These are phyloP conservation scores for Tolmerus cingulatus DNA, from an alignment of 2,888 invertebrate species.

Conservation along the genomic window DNA sequence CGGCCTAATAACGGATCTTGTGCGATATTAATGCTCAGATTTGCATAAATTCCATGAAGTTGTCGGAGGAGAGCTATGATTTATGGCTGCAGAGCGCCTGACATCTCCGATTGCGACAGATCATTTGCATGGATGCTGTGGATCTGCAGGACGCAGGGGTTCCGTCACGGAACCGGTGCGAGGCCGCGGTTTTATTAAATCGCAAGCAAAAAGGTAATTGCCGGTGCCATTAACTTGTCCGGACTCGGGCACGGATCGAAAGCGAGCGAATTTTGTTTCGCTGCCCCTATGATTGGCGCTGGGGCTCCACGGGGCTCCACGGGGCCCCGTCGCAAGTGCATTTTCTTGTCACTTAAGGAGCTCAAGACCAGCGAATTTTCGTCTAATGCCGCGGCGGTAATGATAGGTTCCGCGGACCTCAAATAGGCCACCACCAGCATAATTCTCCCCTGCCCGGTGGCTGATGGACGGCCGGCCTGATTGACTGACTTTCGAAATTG, in stretches of 20 bases:
- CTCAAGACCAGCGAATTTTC: slow-evolving; percentile 22
- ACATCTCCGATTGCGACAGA: neutral
- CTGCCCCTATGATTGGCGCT: neutral
- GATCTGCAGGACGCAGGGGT: neutral
- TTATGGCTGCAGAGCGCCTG: neutral
- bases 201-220: slow-evolving; percentile 11
- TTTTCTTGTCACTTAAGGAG: slow-evolving; percentile 32
- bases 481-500: slow-evolving; percentile 53
- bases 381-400: slow-evolving; percentile 27
- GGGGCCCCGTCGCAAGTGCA: neutral
- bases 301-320: neutral
- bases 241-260: neutral
- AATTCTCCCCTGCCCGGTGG: slow-evolving; percentile 48
- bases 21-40: neutral
- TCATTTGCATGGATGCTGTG: neutral
- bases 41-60: slow-evolving; percentile 20
- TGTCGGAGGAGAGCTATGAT: neutral
- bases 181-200: neutral
- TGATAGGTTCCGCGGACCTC: slow-evolving; percentile 9
- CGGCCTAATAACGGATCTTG: neutral
- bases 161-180: neutral
- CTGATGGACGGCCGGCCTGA: slow-evolving; percentile 51
- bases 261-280: neutral
- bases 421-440: slow-evolving; percentile 33
- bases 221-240: slow-evolving; percentile 7